phyloP scores from a whole-genome alignment of 2,797 vertebrate species.

The Thripadectes ignobilis region DNA sequence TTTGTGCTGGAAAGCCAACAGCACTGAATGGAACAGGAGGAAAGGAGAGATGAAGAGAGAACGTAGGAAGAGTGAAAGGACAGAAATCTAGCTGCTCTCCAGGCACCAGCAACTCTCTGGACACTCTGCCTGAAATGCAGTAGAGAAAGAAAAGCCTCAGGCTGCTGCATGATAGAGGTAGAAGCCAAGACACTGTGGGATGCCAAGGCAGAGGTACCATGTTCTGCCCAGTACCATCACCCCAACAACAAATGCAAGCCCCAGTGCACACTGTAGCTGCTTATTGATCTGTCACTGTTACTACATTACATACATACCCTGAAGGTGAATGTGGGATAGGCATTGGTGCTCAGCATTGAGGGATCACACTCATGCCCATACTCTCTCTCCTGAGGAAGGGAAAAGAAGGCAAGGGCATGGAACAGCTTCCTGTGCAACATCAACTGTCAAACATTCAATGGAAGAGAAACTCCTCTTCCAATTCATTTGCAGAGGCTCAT shows the following conservation, averaged over 20 bases:
- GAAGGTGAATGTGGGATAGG: conserved; percentile 32
- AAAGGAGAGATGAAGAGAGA: conserved; percentile 16
- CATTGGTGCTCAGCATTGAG: conserved; percentile 51
- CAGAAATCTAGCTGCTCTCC: conserved; percentile 28
- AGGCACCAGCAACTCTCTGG: conserved; percentile 3
- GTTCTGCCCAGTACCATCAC: not conserved
- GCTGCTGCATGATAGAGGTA: conserved; percentile 59
- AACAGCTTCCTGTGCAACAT: conserved; percentile 62
- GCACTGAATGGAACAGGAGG: not conserved
- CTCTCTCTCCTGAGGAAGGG: conserved; percentile 33
- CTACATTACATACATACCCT: conserved; percentile 1
- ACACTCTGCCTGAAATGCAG: conserved; percentile 33
- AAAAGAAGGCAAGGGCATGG: conserved; percentile 42
- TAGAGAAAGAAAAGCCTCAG: conserved; percentile 13
- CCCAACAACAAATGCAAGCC: conserved; percentile 27
- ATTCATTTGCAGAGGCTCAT: conserved; percentile 52
- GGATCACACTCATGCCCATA: conserved; percentile 8
- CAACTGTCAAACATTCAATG: conserved; percentile 36
- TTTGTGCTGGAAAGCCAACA: conserved; percentile 12
- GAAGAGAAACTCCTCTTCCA: conserved; percentile 64
- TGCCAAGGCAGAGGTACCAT: not conserved
- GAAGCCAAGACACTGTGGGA: conserved; percentile 40
- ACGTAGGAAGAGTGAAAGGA: not conserved
- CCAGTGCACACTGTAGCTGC: conserved; percentile 32
- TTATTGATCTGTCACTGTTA: not conserved